Conservation (phyloP, 2,797 vertebrate species). For the Podarcis lilfordi region DNA sequence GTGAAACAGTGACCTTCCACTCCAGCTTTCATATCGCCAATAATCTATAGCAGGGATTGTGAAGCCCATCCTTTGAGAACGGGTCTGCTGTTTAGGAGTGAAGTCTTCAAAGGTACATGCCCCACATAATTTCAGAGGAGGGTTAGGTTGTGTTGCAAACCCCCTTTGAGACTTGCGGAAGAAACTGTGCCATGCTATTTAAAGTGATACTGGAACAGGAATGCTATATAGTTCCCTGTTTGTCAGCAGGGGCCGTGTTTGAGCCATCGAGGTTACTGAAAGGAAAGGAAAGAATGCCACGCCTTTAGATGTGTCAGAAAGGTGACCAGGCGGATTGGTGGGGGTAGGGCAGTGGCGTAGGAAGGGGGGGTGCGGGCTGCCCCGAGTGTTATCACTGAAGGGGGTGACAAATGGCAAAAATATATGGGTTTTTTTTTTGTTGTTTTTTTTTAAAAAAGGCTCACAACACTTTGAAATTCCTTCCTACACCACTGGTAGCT, state of each 20-base stretch:
- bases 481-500: no score
- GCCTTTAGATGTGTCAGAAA: not conserved
- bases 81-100: not conserved
- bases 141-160: conserved; percentile 52
- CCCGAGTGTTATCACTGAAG: no score
- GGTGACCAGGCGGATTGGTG: not conserved
- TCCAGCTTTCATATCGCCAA: conserved; percentile 2
- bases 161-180: conserved; percentile 25
- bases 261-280: not conserved
- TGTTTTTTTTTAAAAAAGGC: no score
- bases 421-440: no score
- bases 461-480: no score
- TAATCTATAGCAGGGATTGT: conserved; percentile 15
- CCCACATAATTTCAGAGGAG: conserved; percentile 38
- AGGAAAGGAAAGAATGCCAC: not conserved
- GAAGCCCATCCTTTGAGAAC: conserved; percentile 20
- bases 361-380: no score
- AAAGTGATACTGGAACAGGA: not conserved
- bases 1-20: conserved; percentile 55
- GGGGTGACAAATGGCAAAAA: no score
- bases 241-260: not conserved
- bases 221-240: not conserved
- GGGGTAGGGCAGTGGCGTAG: no score
- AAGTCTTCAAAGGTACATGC: not conserved
- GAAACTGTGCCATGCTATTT: not conserved